Evolutionary conservation across 2,888 invertebrate species (phyloP), one percentile per base, ranked within the genome.

Genomic region (Drosophila paranaensis): DNA sequence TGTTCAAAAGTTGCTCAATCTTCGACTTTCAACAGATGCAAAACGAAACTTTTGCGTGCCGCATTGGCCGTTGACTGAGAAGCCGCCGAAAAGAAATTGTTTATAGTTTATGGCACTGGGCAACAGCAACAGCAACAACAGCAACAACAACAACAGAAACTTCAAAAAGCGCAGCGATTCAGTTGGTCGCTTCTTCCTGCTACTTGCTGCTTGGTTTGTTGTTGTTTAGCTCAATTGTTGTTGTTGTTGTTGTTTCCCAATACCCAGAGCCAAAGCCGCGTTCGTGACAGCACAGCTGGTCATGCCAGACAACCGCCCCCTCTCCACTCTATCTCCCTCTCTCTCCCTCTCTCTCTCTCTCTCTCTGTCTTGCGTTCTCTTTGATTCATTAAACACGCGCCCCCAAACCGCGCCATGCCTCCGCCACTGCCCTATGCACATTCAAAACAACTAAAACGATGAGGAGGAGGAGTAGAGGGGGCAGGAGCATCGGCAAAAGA

Each of bases 111-210:
- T 65, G 68, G 60, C 62, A 77, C 56, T 48, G 48, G 30, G 56
- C 63, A 78, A 54, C 53, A 69, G 45, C 61, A 71, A 54, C 35
- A 71, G 50, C 35, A 61, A 14, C 40, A 77, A 39, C 60, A 54
- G 9, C 30, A 61, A 20, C 60, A 73, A 46, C 64, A 65, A 54
- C 33, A 62, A 27, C 40, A 63, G 42, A 66, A 69, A 42, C 88
- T 82, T 88, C 71, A 80, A 86, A 82, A 83, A 82, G 79, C 79
- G 72, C 73, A 70, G 67, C 86, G 88, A 86, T 79, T 76, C 86
- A 88, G 89, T 84, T 79, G 82, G 82, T 67, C 82, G 88, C 75
- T 79, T 89, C 89, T 89, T 89, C 89, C 85, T 87, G 82, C 82
- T 74, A 69, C 71, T 62, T 61, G 55, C 55, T 46, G 53, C 46